Evolutionary conservation across 92 coral and sea anemone genomes (phyloP), one percentile per base, ranked within the genome.

Genomic region (Muricea muricata): DNA sequence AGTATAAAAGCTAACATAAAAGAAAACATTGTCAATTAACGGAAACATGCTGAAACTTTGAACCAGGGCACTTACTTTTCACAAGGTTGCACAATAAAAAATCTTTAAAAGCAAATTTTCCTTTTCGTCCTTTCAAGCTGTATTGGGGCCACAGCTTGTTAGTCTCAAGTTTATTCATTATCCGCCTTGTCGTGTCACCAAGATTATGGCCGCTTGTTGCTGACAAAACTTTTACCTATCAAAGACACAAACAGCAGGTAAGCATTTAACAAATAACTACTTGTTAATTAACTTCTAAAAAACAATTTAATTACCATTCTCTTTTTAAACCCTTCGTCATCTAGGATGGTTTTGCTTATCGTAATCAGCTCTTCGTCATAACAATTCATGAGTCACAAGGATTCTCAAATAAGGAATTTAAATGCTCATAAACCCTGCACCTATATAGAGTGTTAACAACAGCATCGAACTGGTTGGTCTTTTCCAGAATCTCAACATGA

Each of bases 141-240:
- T 61, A 61, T 29, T 61, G 69, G 28, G 72, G 28, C 72, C 35
- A 65, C n/a, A 65, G 72, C 41, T 24, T 65, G 31, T 65, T 65
- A 7, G 37, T 65, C 0, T 37, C 72, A 7, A 65, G 72, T 24
- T 65, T 65, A 7, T 8, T 21, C 72, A 65, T 65, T 8, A 65
- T 65, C 20, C 35, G 10, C 8, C 72, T 5, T 18, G 72, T 33
- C 6, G 72, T 65, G n/a, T 65, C 35, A 14, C 72, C 72, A 65
- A 65, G 6, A 65, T 65, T 65, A 6, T 65, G 72, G 9, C 72
- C 72, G 28, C 72, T 29, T 21, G 28, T 14, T 8, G 72, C 33
- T 6, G 72, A 65, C 72, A 65, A 29, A 7, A 65, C 72, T 65
- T 65, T 65, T 6, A 65, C 72, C 72, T 65, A 24, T 34, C 35